Base-by-base conservation (phyloP, 2,113 vertebrate genomes). In the Cisticola juncidis region DNA sequence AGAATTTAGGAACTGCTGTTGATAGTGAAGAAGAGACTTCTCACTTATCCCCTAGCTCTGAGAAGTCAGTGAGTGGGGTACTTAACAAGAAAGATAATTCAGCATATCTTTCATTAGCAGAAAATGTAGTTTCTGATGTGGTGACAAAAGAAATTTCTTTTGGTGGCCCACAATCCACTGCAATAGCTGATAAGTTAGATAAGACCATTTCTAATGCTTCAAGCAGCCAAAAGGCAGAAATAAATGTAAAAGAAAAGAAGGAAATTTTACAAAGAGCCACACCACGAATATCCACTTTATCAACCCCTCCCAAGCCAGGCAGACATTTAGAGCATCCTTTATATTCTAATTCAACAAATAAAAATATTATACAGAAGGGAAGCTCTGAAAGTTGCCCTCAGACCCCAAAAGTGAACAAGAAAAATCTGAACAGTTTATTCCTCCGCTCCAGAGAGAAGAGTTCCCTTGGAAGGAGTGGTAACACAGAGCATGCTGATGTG, bases 91-190 rank as follows among this genome's bases (percentile, higher is more conserved):
- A 82, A 78, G 77, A 68, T 11, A 61, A 60, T 58, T 71, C 92
- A 73, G 71, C 62, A 25, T 71, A 33, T 54, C 71, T n/a, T 50
- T 31, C 64, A 10, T 69, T 76, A 61, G 51, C 80, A 82, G 92
- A 90, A 92, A 73, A 78, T 51, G 53, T 58, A 42, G 56, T 64
- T 90, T 81, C 94, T 88, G 80, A 77, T 31, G 24, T 8, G 20
- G 53, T 47, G 29, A 76, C 81, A 35, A 23, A 92, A 93, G 89
- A 79, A 42, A 61, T 68, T 96, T 87, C 88, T 95, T 72, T 83
- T 77, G 18, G 19, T 68, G 87, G 73, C 31, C 61, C 60, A 69
- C 92, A 91, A 38, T 54, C 85, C 64, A 64, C 90, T 64, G 33
- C 61, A 31, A 8, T 15, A 82, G 76, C 35, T 17, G 45, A 54